Evolutionary conservation across 2,113 vertebrate genomes (phyloP), one percentile per base, ranked within the genome.

Genomic region (Parotia lawesii): DNA sequence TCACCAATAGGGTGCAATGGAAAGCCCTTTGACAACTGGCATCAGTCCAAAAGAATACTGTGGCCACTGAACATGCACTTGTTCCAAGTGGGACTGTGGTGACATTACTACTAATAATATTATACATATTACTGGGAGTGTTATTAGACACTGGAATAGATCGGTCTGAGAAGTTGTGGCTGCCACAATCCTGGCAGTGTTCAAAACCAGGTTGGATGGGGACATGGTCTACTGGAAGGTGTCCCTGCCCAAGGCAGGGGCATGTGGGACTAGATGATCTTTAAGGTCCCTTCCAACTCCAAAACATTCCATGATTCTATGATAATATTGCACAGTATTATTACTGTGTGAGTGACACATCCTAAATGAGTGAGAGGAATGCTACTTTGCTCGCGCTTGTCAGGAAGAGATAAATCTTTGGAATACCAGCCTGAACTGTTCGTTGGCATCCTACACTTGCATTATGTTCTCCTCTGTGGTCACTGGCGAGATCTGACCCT

Each of bases 321-420:
- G 27, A 33, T 42, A 42, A 42, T 35, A 48, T 37, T 62, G 13
- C 25, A 12, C 6, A 15, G 17, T 57, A 23, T 42, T 54, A 16
- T n/a, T 42, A 44, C 18, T 11, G 7, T 42, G 13, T 27, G 29
- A 20, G 71, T 56, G 27, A 42, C 65, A 5, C 6, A 22, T 54
- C 45, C 35, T 35, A 12, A 38, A 2, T 16, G 45, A 25, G 11
- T 20, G 37, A 64, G 42, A 48, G 24, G 21, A 25, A 22, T 75
- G 15, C 33, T 56, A 0, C 19, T 66, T 83, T 71, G 19, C 44
- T 64, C 0, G 0, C 5, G 0, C 8, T 81, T 81, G 11, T 25
- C 1, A 2, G 47, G 44, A 84, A 29, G 33, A 69, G 17, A 7
- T 0, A 0, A 35, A 44, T 10, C 11, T 66, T 42, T 83, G n/a